Conservation (phyloP, 2,888 invertebrate genomes). For the Troides aeacus region DNA sequence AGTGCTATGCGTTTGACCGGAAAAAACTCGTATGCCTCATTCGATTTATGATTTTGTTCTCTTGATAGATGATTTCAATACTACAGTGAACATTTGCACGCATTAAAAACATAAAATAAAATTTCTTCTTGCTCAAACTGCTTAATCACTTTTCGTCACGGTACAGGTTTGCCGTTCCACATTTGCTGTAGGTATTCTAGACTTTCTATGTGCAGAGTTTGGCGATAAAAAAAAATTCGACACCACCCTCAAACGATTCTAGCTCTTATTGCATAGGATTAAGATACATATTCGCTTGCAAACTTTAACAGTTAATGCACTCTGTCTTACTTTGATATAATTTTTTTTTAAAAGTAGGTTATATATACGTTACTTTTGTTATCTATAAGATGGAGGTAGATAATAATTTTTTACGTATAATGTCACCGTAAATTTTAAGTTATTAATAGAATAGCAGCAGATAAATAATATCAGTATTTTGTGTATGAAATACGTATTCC, state of each 20-base stretch:
- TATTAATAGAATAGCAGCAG: no score
- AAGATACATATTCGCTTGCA: conserved; percentile 4
- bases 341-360: conserved; percentile 15
- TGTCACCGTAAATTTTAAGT: no score
- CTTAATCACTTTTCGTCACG: conserved; percentile 22
- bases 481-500: no score
- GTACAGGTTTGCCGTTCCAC: conserved; percentile 20
- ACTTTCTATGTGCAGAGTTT: conserved; percentile 18
- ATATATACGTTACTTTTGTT: conserved; percentile 1
- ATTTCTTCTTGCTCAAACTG: neutral
- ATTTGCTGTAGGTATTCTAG: conserved; percentile 20
- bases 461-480: no score
- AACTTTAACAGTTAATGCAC: conserved; percentile 5
- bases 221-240: conserved; percentile 13
- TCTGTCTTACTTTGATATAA: conserved; percentile 7
- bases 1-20: no score
- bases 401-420: no score
- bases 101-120: conserved; percentile 5
- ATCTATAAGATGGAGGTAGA: neutral
- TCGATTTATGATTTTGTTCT: no score
- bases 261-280: neutral
- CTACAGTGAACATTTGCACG: neutral
- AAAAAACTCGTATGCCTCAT: no score
- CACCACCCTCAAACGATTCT: conserved; percentile 10
- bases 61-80: no score